Conservation (phyloP, 2,797 vertebrate species). For the Simalia tracyae region DNA sequence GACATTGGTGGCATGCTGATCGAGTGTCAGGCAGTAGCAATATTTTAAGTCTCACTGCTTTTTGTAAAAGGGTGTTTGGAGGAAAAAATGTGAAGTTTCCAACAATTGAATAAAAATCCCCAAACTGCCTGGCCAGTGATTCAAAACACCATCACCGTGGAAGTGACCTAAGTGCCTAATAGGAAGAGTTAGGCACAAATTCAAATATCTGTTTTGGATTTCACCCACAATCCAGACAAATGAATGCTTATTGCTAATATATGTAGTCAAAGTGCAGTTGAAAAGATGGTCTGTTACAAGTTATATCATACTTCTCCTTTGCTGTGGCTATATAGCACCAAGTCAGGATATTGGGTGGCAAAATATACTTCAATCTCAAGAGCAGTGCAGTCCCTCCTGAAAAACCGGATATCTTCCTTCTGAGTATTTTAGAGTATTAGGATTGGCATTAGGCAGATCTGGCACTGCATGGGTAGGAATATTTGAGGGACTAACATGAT, state of each 20-base stretch:
- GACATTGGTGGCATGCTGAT: constrained; percentile 30
- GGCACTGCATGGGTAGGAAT: no score
- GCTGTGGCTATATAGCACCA: background rate
- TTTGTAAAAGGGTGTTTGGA: background rate
- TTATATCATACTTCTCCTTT: background rate
- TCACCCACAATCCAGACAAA: background rate
- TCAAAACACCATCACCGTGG: background rate
- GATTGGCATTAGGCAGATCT: no score
- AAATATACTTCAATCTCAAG: background rate
- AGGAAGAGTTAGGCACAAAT: background rate
- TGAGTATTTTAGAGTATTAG: no score
- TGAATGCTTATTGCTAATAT: background rate
- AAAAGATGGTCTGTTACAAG: background rate
- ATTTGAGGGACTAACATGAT: no score
- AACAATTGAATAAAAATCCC: background rate
- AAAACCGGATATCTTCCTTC: no score
- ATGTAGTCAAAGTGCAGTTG: no score
- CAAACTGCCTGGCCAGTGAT: background rate
- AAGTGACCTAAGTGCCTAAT: background rate
- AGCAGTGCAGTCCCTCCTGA: no score
- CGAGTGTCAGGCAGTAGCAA: constrained; percentile 8
- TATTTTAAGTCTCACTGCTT: constrained; percentile 4
- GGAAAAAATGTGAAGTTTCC: background rate
- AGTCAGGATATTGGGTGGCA: background rate
- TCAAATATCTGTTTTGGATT: background rate